These are phyloP conservation scores for Seriola rivoliana DNA, from an alignment of 2,113 vertebrate genomes.

Conservation along the genomic window DNA sequence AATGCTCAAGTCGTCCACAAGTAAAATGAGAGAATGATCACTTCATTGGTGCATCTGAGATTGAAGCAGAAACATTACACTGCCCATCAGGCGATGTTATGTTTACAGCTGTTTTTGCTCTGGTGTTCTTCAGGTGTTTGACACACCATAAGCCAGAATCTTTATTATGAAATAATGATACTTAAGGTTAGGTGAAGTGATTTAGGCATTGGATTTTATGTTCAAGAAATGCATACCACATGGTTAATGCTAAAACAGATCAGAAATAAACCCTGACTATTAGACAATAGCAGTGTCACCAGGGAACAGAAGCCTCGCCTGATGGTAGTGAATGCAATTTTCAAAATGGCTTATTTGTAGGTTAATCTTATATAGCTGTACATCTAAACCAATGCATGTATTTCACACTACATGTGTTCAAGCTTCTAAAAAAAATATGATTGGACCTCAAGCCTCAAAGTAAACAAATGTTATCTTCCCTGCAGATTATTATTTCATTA, in stretches of 20 bases:
- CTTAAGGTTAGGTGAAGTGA: not conserved
- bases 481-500: slow-evolving; percentile 63
- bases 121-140: slow-evolving; percentile 16
- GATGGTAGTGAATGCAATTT: slow-evolving; percentile 50
- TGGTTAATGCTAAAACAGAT: slow-evolving; percentile 30
- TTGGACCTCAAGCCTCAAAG: slow-evolving; percentile 23
- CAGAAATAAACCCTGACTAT: slow-evolving; percentile 1
- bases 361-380: slow-evolving; percentile 40
- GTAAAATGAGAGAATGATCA: slow-evolving; percentile 45
- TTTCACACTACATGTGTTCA: slow-evolving; percentile 18
- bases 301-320: slow-evolving; percentile 31
- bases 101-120: slow-evolving; percentile 21
- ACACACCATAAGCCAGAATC: slow-evolving; percentile 17
- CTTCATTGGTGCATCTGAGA: slow-evolving; percentile 43
- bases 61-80: slow-evolving; percentile 21
- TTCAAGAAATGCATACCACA: not conserved
- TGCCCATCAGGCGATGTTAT: not conserved
- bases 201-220: slow-evolving; percentile 16
- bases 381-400: slow-evolving; percentile 2
- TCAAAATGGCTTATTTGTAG: slow-evolving; percentile 41
- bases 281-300: slow-evolving; percentile 24
- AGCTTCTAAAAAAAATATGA: slow-evolving; percentile 23
- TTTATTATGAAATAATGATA: slow-evolving; percentile 19
- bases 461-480: slow-evolving; percentile 38
- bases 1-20: slow-evolving; percentile 42